A percentile compares a stretch with the other conserved stretches of the same genome.
These are phyloP conservation scores for Musca vetustissima DNA, from an alignment of 1,140 invertebrate genomes.

Conservation along the genomic window DNA sequence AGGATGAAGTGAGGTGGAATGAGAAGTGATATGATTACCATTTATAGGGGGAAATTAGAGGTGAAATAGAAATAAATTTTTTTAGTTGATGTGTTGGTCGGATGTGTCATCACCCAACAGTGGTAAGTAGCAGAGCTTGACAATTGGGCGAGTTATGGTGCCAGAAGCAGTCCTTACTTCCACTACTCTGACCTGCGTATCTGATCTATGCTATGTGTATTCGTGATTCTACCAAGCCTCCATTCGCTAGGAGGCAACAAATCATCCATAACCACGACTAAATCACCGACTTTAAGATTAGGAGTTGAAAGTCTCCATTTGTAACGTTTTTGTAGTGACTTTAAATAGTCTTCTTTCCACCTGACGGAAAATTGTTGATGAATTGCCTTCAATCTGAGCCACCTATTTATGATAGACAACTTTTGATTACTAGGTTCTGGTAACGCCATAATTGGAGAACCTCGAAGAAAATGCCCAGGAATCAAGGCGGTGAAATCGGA, in stretches of 20 bases:
- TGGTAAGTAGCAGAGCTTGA: too few species aligned
- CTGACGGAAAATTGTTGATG: neutral
- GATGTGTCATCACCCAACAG: neutral
- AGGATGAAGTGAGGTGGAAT: neutral
- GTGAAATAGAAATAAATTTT: neutral
- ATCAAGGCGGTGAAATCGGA: neutral
- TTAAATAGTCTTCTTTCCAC: neutral
- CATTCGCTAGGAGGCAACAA: neutral
- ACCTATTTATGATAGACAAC: neutral
- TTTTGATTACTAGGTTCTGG: neutral
- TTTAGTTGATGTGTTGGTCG: neutral
- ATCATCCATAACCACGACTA: neutral
- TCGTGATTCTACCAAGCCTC: neutral
- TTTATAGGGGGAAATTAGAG: too few species aligned
- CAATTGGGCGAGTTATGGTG: neutral
- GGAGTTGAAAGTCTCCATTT: neutral
- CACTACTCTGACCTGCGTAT: neutral
- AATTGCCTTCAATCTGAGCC: neutral
- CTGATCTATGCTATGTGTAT: neutral
- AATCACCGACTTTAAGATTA: neutral
- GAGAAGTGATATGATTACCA: neutral
- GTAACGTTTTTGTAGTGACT: neutral
- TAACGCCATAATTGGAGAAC: neutral
- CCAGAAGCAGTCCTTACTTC: neutral
- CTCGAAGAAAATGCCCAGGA: constrained; percentile 1